Percentiles rank a stretch among this genome's conserved stretches.
Evolutionary conservation across 2,113 vertebrate species (phyloP).

Genomic region (Amazona vittata): DNA sequence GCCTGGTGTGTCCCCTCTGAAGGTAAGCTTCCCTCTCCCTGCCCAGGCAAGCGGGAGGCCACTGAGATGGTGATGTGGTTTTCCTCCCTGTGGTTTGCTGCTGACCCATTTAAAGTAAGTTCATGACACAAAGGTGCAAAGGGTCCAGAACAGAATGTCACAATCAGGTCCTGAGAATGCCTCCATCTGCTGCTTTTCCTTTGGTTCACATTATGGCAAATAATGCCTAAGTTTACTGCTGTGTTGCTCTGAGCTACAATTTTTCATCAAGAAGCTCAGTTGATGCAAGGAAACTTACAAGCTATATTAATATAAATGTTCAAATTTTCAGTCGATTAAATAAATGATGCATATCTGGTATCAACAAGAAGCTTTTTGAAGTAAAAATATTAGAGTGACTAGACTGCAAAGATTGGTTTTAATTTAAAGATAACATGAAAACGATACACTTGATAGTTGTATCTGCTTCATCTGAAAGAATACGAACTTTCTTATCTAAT

Average conservation of each 20-base stretch:
- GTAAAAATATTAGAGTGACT: background rate
- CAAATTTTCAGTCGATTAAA: background rate
- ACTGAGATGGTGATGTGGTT: background rate
- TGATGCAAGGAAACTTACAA: background rate
- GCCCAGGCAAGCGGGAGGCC: background rate
- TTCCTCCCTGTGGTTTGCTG: background rate
- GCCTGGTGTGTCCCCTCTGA: background rate
- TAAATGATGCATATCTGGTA: background rate
- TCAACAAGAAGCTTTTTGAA: background rate
- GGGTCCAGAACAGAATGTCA: background rate
- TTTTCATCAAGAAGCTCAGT: background rate
- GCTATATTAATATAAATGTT: background rate
- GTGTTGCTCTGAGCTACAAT: background rate
- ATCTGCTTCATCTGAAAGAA: background rate
- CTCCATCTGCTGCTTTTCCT: background rate
- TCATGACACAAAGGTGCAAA: background rate
- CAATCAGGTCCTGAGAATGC: background rate
- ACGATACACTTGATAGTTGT: background rate
- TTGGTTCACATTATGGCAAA: background rate
- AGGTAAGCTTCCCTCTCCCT: background rate
- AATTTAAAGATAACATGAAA: background rate
- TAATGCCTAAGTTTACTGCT: background rate
- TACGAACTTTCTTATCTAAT: background rate
- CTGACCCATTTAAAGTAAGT: background rate
- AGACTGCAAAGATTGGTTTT: background rate